Evolutionary conservation across 1,140 invertebrate genomes (phyloP).

Genomic region (Ylistrum balloti): DNA sequence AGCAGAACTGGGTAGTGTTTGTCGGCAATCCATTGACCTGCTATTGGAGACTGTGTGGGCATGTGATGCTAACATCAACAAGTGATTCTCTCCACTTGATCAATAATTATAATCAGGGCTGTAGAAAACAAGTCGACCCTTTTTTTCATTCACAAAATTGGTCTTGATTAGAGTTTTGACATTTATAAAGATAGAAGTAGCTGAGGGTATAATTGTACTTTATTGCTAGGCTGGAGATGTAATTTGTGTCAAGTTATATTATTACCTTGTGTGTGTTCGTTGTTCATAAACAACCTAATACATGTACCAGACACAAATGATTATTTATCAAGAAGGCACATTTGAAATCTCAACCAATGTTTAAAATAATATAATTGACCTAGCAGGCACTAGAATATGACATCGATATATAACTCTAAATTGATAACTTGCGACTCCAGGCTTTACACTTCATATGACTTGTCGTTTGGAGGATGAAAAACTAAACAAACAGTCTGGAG

Average conservation of each 20-base stretch:
- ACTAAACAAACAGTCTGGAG: no score
- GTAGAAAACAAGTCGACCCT: background rate
- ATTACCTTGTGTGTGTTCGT: background rate
- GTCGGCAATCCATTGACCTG: constrained; percentile 12
- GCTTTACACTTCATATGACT: no score
- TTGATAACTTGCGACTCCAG: no score
- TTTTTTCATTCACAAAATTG: constrained; percentile 40
- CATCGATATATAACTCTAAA: background rate
- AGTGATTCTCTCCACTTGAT: background rate
- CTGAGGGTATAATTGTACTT: constrained; percentile 2
- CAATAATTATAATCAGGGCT: constrained; percentile 27
- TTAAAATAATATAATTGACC: background rate
- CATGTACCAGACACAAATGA: background rate
- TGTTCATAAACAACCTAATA: background rate
- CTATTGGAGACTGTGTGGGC: constrained; percentile 20
- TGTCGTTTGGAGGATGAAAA: no score
- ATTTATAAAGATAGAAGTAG: constrained; percentile 13
- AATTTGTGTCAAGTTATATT: no score
- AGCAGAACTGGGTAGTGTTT: constrained; percentile 14
- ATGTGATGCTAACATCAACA: constrained; percentile 13
- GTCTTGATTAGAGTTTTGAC: constrained; percentile 20
- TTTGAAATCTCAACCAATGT: background rate
- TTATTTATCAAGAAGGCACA: background rate
- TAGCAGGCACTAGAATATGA: background rate
- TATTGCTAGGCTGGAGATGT: background rate